Conservation (phyloP, 2,113 vertebrate species). For the western clawed frog (Xenopus tropicalis) region UCB_Xtro_10.0 CM004447.2:22612001-22612500, state of each 20-base stretch:
- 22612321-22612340: slow-evolving; percentile 24
- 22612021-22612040: slow-evolving; percentile 30
- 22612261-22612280: slow-evolving; percentile 15
- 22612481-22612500: too few relatives aligned
- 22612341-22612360: too few relatives aligned
- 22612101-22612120: slow-evolving; percentile 45
- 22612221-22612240: slow-evolving; percentile 8
- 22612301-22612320: slow-evolving; percentile 19
- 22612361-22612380: too few relatives aligned
- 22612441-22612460: too few relatives aligned
- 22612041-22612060: slow-evolving; percentile 25
- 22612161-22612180: slow-evolving; percentile 31
- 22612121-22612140: slow-evolving; percentile 41
- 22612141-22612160: slow-evolving; percentile 39
- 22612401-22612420: too few relatives aligned
- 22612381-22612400: too few relatives aligned
- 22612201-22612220: slow-evolving; percentile 34
- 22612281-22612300: slow-evolving; percentile 8
- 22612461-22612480: too few relatives aligned
- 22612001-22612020: slow-evolving; percentile 36
- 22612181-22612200: slow-evolving; percentile 10
- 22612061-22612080: slow-evolving; percentile 33
- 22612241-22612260: slow-evolving; percentile 39
- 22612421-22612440: too few relatives aligned
- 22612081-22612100: slow-evolving; percentile 21